Percentiles rank a stretch among this genome's conserved stretches.
Conservation (phyloP, 2,113 vertebrate species). For the Stegostoma tigrinum region DNA sequence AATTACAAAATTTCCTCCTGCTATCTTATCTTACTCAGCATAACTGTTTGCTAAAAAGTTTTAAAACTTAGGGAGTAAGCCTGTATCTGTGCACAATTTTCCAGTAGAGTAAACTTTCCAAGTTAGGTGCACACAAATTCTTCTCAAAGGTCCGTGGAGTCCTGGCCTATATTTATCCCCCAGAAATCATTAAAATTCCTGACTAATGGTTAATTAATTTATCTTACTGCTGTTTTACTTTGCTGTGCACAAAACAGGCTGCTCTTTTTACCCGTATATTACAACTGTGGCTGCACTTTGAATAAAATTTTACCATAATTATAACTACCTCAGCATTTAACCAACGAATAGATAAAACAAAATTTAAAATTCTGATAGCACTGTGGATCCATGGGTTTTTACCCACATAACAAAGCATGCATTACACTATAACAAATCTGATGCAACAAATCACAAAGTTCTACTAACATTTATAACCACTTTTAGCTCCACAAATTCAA, state of each 20-base stretch:
- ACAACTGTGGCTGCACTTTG: neutral
- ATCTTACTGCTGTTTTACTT: neutral
- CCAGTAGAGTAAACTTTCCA: neutral
- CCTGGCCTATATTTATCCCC: neutral
- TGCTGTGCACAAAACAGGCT: neutral
- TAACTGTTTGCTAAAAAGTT: neutral
- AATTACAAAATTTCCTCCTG: neutral
- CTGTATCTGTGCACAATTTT: neutral
- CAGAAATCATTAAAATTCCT: neutral
- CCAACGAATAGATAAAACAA: neutral
- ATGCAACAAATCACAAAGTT: neutral
- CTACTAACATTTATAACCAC: neutral
- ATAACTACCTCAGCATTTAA: too few relatives aligned
- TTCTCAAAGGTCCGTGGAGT: neutral
- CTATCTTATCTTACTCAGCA: neutral
- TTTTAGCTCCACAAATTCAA: neutral
- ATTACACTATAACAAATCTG: neutral
- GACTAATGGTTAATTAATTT: neutral
- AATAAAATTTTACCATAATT: neutral
- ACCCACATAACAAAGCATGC: neutral
- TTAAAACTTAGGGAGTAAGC: neutral
- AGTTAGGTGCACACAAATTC: neutral
- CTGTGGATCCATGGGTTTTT: neutral
- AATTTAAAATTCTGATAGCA: neutral
- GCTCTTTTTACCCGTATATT: neutral